Conservation (phyloP, 1,140 invertebrate genomes). For the Gyrodactylus salaris region DNA sequence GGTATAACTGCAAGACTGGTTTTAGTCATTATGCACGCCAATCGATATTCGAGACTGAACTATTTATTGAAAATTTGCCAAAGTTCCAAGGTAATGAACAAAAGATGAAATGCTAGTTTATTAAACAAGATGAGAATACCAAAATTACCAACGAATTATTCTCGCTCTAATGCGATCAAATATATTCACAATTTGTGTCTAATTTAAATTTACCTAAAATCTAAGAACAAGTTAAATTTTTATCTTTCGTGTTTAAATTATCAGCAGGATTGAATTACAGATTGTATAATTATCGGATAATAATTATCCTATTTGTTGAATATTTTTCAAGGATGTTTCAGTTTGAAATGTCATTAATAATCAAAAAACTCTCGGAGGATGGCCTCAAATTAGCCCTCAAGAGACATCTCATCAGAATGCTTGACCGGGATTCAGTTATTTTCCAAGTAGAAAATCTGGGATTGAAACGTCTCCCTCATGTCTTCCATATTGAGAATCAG, state of each 20-base stretch:
- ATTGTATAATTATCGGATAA: too few species aligned
- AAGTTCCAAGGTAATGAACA: background rate
- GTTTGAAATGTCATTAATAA: background rate
- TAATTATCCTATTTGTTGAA: background rate
- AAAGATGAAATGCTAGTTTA: background rate
- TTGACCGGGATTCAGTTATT: background rate
- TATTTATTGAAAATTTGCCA: background rate
- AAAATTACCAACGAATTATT: too few species aligned
- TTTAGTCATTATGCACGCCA: background rate
- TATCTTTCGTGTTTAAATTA: too few species aligned
- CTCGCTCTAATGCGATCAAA: too few species aligned
- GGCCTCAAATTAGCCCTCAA: background rate
- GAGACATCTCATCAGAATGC: background rate
- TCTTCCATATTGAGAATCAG: background rate
- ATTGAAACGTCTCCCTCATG: background rate
- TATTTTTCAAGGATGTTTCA: background rate
- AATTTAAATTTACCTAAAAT: too few species aligned
- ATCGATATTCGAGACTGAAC: background rate
- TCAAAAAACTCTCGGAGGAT: background rate
- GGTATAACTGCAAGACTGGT: background rate
- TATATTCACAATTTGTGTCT: too few species aligned
- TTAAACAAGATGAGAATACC: too few species aligned
- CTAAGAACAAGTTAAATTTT: too few species aligned
- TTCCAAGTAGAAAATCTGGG: background rate
- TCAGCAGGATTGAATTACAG: too few species aligned